phyloP scores from a whole-genome alignment of 2,888 invertebrate species.

The Ctena decussata region DNA sequence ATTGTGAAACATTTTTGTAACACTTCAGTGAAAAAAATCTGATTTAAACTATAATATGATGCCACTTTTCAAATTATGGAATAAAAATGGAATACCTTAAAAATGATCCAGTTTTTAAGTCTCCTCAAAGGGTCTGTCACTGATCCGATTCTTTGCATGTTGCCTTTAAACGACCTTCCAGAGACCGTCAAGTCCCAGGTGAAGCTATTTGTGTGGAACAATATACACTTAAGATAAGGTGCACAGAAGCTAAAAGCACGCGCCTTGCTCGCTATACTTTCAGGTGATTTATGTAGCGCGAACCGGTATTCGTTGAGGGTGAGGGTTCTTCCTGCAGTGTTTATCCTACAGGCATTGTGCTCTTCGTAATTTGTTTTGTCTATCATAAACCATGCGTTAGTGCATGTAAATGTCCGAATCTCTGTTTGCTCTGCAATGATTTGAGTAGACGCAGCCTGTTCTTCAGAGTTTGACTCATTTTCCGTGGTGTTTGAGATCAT shows the following conservation, averaged over 20 bases:
- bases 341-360: not conserved
- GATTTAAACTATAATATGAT: too few relatives aligned
- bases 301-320: not conserved
- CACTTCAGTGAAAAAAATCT: too few relatives aligned
- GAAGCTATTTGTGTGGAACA: not conserved
- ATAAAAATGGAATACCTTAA: too few relatives aligned
- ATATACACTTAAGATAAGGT: not conserved
- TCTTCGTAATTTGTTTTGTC: not conserved
- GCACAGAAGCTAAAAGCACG: not conserved
- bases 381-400: not conserved
- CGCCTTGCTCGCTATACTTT: not conserved
- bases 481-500: too few relatives aligned
- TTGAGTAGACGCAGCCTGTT: not conserved
- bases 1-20: too few relatives aligned
- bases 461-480: too few relatives aligned
- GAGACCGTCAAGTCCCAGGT: too few relatives aligned
- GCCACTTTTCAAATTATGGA: too few relatives aligned
- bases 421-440: not conserved
- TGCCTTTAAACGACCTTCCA: too few relatives aligned
- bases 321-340: not conserved
- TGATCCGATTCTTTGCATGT: too few relatives aligned
- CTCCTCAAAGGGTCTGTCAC: too few relatives aligned
- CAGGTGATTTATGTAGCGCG: not conserved
- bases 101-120: too few relatives aligned
- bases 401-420: not conserved